A percentile compares a stretch with the other conserved stretches of the same genome.
These are phyloP conservation scores for Microcebus murinus DNA, from an alignment of 2,113 vertebrate genomes.

Conservation along the genomic window DNA sequence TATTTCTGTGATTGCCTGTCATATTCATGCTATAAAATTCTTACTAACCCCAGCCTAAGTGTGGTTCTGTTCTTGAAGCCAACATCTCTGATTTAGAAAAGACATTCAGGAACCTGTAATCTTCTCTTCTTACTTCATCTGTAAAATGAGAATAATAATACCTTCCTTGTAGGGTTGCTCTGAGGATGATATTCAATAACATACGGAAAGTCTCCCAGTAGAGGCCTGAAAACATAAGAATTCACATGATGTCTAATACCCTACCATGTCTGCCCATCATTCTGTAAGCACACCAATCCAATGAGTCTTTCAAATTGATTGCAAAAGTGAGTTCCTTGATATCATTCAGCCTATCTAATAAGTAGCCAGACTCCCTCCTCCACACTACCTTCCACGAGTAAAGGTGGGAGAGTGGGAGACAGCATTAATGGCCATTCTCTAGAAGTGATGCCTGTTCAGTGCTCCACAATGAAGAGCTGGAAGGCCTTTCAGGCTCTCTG, in stretches of 20 bases:
- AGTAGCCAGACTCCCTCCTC: not conserved
- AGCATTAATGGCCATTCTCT: not conserved
- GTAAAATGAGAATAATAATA: not conserved
- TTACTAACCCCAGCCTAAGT: not conserved
- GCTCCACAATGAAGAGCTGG: not conserved
- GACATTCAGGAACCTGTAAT: not conserved
- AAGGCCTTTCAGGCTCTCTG: not conserved
- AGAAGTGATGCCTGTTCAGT: not conserved
- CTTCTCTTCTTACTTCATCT: not conserved
- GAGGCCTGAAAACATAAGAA: not conserved
- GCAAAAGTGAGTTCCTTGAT: not conserved
- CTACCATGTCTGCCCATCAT: not conserved
- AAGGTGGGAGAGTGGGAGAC: not conserved
- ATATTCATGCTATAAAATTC: not conserved
- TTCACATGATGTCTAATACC: not conserved
- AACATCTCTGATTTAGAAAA: not conserved
- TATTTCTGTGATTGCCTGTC: not conserved
- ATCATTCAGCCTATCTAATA: not conserved
- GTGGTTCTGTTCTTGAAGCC: not conserved
- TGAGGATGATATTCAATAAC: not conserved
- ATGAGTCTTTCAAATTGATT: not conserved
- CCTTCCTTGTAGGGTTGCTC: not conserved
- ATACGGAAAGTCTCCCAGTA: not conserved
- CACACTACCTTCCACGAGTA: not conserved
- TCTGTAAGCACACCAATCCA: not conserved